phyloP scores from a whole-genome alignment of 2,888 invertebrate genomes.

The Kryphioiulus occultus region DNA sequence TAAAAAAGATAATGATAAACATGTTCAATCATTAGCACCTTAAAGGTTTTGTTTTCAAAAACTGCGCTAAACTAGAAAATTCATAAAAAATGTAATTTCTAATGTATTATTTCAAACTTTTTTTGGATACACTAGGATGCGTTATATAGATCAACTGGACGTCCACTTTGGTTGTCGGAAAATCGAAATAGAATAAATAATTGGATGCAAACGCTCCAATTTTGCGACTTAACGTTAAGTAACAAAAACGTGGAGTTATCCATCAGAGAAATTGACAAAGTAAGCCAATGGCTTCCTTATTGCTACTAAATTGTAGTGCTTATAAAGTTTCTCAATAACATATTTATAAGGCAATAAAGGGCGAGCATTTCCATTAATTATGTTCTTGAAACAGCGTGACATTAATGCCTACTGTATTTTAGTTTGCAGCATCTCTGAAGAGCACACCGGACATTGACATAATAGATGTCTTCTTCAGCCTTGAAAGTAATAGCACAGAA shows the following conservation, averaged over 20 bases:
- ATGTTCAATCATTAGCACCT: too few species aligned
- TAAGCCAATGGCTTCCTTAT: neutral
- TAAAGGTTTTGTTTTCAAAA: too few species aligned
- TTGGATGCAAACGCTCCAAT: neutral
- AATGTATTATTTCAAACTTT: neutral
- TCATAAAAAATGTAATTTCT: neutral
- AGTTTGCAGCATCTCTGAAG: neutral
- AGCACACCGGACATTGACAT: slow-evolving; percentile 42
- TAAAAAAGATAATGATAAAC: neutral
- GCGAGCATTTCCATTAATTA: neutral
- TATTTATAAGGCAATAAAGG: neutral
- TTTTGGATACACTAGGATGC: neutral
- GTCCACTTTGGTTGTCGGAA: neutral
- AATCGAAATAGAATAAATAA: neutral
- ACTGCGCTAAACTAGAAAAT: too few species aligned
- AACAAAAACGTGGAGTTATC: slow-evolving; percentile 1
- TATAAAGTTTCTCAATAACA: neutral
- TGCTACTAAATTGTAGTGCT: neutral
- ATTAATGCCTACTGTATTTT: neutral
- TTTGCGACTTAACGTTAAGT: neutral
- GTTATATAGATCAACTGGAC: neutral
- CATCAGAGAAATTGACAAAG: neutral
- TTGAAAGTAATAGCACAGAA: slow-evolving; percentile 41
- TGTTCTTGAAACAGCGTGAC: neutral
- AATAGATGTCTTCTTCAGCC: slow-evolving; percentile 39